phyloP scores from a whole-genome alignment of 2,113 vertebrate species.

The Oncorhynchus kisutch region DNA sequence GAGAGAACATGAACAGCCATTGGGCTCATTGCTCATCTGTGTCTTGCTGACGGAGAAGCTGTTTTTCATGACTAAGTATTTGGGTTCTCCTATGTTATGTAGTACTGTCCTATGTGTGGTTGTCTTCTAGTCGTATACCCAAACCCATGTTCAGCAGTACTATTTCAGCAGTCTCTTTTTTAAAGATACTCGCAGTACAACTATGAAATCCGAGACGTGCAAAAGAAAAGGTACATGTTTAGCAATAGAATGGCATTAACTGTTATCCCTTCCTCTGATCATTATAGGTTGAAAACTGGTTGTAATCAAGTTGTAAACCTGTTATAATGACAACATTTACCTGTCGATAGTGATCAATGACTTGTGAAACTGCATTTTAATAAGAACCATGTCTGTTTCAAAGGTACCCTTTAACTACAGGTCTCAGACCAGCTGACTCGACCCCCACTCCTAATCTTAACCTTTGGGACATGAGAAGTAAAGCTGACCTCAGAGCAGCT shows the following conservation, averaged over 20 bases:
- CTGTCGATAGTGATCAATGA: neutral
- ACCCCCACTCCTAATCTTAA: neutral
- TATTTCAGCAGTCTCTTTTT: slow-evolving; percentile 44
- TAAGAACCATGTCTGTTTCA: neutral
- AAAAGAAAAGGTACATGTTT: slow-evolving; percentile 61
- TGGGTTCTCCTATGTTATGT: neutral
- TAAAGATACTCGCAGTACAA: slow-evolving; percentile 40
- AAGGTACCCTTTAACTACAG: neutral
- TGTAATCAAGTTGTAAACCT: too few relatives aligned
- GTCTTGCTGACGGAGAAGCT: neutral
- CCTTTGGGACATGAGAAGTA: neutral
- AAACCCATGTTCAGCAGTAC: slow-evolving; percentile 1
- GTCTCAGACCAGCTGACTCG: neutral
- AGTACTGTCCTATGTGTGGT: too few relatives aligned
- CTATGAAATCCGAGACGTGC: slow-evolving; percentile 50
- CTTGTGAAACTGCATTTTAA: neutral
- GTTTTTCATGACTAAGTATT: neutral
- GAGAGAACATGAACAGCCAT: too few relatives aligned
- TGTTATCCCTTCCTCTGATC: neutral
- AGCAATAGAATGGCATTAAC: slow-evolving; percentile 38
- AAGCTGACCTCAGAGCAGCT: neutral
- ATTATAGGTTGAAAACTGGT: neutral
- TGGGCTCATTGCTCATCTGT: too few relatives aligned
- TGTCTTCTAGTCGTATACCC: slow-evolving; percentile 21
- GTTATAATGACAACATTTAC: neutral